Conservation (phyloP, 2,888 invertebrate species). For the Laothoe populi region DNA sequence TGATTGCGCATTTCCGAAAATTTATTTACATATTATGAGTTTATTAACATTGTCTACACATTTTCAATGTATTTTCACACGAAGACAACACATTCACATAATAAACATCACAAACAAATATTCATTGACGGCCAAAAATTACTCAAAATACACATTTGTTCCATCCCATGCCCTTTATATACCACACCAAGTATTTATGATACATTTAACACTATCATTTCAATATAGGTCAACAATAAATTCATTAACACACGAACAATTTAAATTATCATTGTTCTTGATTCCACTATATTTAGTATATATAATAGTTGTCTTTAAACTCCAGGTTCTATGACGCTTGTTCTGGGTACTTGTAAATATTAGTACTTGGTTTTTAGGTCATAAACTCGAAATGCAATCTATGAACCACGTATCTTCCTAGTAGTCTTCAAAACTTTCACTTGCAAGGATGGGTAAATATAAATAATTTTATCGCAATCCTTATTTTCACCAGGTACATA, state of each 20-base stretch:
- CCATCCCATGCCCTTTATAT: conserved; percentile 16
- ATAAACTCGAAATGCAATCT: neutral
- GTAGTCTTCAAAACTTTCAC: neutral
- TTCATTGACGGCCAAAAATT: neutral
- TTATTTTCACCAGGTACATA: neutral
- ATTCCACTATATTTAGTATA: conserved; percentile 14
- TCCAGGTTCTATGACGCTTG: neutral
- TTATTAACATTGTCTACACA: conserved; percentile 9
- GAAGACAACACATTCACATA: conserved; percentile 14
- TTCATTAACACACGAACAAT: conserved; percentile 22
- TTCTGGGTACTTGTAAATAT: conserved; percentile 8
- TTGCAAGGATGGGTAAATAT: neutral
- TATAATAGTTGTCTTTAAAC: neutral
- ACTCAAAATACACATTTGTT: conserved; percentile 20
- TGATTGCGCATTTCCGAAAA: conserved; percentile 7
- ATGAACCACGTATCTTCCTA: neutral
- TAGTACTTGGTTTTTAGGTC: neutral
- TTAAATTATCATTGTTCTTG: conserved; percentile 8
- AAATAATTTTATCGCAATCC: conserved; percentile 2
- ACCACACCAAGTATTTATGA: conserved; percentile 11
- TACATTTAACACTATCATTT: conserved; percentile 19
- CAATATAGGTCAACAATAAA: conserved; percentile 22
- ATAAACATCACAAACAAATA: conserved; percentile 20
- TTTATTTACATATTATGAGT: conserved; percentile 4
- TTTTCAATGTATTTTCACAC: neutral